Conservation (phyloP, 2,888 invertebrate species). For the Adelphocoris suturalis region DNA sequence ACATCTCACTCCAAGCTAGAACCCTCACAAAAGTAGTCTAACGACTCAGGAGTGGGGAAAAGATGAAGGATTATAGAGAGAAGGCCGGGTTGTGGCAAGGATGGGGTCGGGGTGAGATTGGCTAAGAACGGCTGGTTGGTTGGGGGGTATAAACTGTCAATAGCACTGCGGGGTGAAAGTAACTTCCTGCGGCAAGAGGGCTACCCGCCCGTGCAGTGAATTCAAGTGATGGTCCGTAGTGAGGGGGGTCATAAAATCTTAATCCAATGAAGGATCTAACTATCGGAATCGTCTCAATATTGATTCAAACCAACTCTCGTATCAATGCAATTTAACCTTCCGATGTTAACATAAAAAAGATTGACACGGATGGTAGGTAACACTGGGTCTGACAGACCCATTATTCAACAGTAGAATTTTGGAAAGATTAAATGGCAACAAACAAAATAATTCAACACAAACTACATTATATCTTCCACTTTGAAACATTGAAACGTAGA, state of each 20-base stretch:
- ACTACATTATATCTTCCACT: too few species aligned
- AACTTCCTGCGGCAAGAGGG: constrained; percentile 20
- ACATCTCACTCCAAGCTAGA: neutral
- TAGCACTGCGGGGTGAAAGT: constrained; percentile 15
- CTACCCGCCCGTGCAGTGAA: neutral
- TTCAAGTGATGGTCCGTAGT: neutral
- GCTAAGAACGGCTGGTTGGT: neutral
- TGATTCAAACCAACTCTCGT: too few species aligned
- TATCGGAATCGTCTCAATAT: neutral
- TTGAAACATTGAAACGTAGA: too few species aligned
- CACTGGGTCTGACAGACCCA: too few species aligned
- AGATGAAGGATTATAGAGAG: neutral
- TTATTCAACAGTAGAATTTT: too few species aligned
- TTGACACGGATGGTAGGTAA: too few species aligned
- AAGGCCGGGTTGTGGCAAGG: neutral
- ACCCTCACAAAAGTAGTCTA: too few species aligned
- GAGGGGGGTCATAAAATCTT: neutral
- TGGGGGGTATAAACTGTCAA: constrained; percentile 12
- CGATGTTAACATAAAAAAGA: too few species aligned
- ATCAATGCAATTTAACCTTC: too few species aligned
- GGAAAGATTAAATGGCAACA: too few species aligned
- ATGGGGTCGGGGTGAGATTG: neutral
- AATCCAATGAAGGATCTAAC: neutral
- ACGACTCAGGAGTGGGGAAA: neutral
- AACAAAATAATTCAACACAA: too few species aligned